phyloP scores from a whole-genome alignment of 2,888 invertebrate species.

The Cyclophora punctaria region DNA sequence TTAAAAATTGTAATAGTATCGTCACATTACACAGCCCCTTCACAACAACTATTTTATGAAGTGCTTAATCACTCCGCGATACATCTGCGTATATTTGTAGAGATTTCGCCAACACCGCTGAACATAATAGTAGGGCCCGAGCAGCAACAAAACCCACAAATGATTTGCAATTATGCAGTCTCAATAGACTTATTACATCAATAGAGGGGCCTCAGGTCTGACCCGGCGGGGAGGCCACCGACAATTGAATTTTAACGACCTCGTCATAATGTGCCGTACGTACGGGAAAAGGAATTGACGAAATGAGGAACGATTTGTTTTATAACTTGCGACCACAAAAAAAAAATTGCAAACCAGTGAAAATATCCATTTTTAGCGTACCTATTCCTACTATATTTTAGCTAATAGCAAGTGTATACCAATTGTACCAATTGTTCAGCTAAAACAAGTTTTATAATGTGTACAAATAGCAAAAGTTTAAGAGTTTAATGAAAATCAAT shows the following conservation, averaged over 20 bases:
- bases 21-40: no score
- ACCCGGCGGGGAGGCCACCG: slow-evolving; percentile 50
- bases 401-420: no score
- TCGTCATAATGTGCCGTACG: slow-evolving; percentile 50
- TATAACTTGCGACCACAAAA: background rate
- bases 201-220: slow-evolving; percentile 39
- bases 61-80: background rate
- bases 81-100: background rate
- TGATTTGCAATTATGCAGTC: slow-evolving; percentile 73
- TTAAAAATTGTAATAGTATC: no score
- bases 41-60: background rate
- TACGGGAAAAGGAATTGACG: slow-evolving; percentile 13
- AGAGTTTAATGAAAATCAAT: no score
- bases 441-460: no score
- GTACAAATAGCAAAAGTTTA: background rate
- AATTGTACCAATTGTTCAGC: no score
- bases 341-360: no score
- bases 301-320: slow-evolving; percentile 9
- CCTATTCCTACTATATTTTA: background rate
- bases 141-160: slow-evolving; percentile 62
- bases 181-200: slow-evolving; percentile 71
- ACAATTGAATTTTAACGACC: slow-evolving; percentile 75
- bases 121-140: slow-evolving; percentile 24
- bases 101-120: slow-evolving; percentile 10
- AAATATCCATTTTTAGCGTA: no score